These are phyloP conservation scores for Heliconius erato DNA, from an alignment of 2,888 invertebrate genomes.

Conservation along the genomic window DNA sequence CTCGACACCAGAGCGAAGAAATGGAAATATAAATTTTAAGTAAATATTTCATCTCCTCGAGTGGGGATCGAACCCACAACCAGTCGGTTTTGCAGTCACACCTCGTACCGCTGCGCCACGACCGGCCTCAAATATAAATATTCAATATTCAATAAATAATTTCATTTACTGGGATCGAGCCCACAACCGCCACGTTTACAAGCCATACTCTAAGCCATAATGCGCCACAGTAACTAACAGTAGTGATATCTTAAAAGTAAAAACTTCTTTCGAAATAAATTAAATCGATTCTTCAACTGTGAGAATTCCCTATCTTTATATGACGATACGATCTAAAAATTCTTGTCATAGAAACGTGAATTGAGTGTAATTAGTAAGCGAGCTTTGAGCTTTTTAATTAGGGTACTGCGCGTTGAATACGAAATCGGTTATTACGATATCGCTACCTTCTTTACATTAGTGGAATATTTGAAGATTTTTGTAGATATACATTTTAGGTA, in stretches of 20 bases:
- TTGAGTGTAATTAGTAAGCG: slow-evolving; percentile 32
- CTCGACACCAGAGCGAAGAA: too few relatives aligned
- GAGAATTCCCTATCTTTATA: slow-evolving; percentile 22
- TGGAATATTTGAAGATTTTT: slow-evolving; percentile 12
- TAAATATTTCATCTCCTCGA: too few relatives aligned
- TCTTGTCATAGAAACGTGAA: slow-evolving; percentile 28
- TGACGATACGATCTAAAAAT: slow-evolving; percentile 26
- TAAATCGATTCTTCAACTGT: slow-evolving; percentile 11
- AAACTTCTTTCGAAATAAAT: background rate
- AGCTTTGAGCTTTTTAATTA: slow-evolving; percentile 33
- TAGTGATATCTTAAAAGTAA: background rate
- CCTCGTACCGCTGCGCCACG: too few relatives aligned
- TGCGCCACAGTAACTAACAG: background rate
- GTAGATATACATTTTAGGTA: background rate
- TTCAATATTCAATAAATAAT: background rate
- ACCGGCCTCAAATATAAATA: too few relatives aligned
- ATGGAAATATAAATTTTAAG: too few relatives aligned
- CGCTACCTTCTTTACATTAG: background rate
- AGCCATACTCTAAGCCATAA: background rate
- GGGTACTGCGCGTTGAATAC: slow-evolving; percentile 16
- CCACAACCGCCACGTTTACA: background rate
- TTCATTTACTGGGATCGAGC: background rate
- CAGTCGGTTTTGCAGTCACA: too few relatives aligned
- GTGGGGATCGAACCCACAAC: too few relatives aligned
- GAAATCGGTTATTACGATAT: slow-evolving; percentile 17